A percentile compares a stretch with the other conserved stretches of the same genome.
Evolutionary conservation across 1,140 invertebrate species (phyloP).

Genomic region (Rhizoglyphus robini): DNA sequence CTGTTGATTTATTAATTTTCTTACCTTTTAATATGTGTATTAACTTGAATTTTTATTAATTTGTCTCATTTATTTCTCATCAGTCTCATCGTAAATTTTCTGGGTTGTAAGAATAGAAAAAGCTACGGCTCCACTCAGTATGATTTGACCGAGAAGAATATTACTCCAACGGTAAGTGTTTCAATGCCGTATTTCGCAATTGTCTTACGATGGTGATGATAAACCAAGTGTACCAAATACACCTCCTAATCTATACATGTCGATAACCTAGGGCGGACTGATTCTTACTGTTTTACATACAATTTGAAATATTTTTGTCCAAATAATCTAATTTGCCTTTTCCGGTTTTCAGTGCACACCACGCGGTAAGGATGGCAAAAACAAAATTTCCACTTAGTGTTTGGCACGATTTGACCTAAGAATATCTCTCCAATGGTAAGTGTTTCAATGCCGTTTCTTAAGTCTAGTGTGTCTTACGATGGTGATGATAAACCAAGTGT

Average conservation of each 20-base stretch:
- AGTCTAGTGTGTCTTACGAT: too few species aligned
- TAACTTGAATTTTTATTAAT: not conserved
- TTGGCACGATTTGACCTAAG: too few species aligned
- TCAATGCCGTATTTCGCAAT: not conserved
- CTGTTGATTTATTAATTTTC: not conserved
- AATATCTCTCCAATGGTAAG: too few species aligned
- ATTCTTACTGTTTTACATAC: constrained; percentile 1
- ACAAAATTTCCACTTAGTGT: too few species aligned
- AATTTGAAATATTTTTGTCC: constrained; percentile 10
- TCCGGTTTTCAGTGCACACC: constrained; percentile 46
- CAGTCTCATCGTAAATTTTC: constrained; percentile 99
- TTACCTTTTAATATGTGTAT: not conserved
- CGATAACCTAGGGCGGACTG: constrained; percentile 26
- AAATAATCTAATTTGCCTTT: constrained; percentile 1
- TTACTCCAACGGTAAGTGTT: constrained; percentile 76
- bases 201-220: constrained; percentile 19
- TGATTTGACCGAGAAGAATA: constrained; percentile 94
- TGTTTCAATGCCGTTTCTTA: too few species aligned
- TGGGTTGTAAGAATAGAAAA: constrained; percentile 87
- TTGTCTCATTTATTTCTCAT: not conserved
- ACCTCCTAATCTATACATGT: constrained; percentile 14
- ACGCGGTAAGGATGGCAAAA: too few species aligned
- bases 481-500: too few species aligned
- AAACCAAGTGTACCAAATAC: constrained; percentile 21
- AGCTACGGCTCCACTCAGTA: constrained; percentile 98